Percentiles rank a stretch among this genome's conserved stretches.
Conservation (phyloP, 2,888 invertebrate species). For the Tetrapedia diversipes region DNA sequence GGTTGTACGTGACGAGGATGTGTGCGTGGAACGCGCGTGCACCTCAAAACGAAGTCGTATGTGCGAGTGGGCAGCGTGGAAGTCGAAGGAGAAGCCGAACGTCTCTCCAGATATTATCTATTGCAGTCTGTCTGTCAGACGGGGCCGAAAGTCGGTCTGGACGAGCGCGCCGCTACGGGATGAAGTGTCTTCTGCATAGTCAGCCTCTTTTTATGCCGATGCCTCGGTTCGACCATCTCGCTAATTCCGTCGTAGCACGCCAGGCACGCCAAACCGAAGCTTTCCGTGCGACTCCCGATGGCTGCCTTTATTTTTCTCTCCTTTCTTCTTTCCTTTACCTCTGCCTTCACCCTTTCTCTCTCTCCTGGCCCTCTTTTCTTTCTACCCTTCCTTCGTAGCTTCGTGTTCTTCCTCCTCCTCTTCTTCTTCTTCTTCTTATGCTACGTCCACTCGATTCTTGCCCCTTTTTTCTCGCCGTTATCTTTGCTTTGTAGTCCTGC, state of each 20-base stretch:
- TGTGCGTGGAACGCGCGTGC: slow-evolving; percentile 37
- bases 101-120: slow-evolving; percentile 79
- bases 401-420: background rate
- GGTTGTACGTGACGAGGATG: no score
- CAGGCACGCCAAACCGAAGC: slow-evolving; percentile 68
- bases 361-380: background rate
- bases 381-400: slow-evolving; percentile 3
- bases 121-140: slow-evolving; percentile 77
- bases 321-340: slow-evolving; percentile 35
- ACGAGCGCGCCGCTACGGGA: slow-evolving; percentile 62
- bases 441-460: slow-evolving; percentile 8
- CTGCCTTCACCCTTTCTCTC: background rate
- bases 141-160: slow-evolving; percentile 65
- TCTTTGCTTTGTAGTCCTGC: slow-evolving; percentile 27
- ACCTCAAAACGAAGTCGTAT: slow-evolving; percentile 30
- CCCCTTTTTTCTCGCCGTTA: slow-evolving; percentile 18
- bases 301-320: slow-evolving; percentile 52
- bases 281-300: slow-evolving; percentile 68
- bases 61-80: slow-evolving; percentile 34
- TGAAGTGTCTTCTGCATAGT: slow-evolving; percentile 71
- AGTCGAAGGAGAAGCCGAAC: slow-evolving; percentile 63
- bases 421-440: background rate
- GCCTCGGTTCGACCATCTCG: slow-evolving; percentile 63
- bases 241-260: slow-evolving; percentile 71
- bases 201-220: slow-evolving; percentile 67